A percentile compares a stretch with the other conserved stretches of the same genome.
Conservation (phyloP, 2,888 invertebrate genomes). For the Drosophila hawaiiensis region DNA sequence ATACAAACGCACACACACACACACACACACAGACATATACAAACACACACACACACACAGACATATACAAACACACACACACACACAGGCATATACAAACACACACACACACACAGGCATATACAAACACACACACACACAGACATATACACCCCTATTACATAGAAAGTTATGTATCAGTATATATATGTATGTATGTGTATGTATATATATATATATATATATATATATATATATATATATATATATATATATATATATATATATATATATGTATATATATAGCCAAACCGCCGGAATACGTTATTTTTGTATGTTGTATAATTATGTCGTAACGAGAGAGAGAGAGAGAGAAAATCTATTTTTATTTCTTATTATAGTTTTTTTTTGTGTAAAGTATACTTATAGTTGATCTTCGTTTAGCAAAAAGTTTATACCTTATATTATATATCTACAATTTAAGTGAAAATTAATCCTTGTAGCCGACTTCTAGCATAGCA, state of each 20-base stretch:
- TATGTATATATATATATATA: background rate
- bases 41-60: slow-evolving; percentile 4
- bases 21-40: background rate
- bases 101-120: background rate
- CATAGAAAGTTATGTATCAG: slow-evolving; percentile 7
- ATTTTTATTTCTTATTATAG: slow-evolving; percentile 44
- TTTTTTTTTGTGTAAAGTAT: slow-evolving; percentile 46
- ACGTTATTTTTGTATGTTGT: slow-evolving; percentile 54
- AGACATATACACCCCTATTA: slow-evolving; percentile 15
- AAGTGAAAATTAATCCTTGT: slow-evolving; percentile 41
- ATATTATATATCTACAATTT: slow-evolving; percentile 46
- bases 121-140: slow-evolving; percentile 1
- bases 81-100: background rate
- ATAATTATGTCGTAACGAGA: slow-evolving; percentile 28
- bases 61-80: background rate
- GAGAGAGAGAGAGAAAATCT: slow-evolving; percentile 17
- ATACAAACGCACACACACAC: too few species aligned
- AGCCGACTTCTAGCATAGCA: slow-evolving; percentile 73
- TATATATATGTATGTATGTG: slow-evolving; percentile 1
- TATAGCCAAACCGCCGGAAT: slow-evolving; percentile 32
- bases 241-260: background rate
- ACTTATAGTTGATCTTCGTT: slow-evolving; percentile 74
- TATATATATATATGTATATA: slow-evolving; percentile 1
- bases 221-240: background rate
- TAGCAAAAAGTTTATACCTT: slow-evolving; percentile 59